Conservation (phyloP, 2,888 invertebrate genomes). For the Drosophila suboccidentalis region DNA sequence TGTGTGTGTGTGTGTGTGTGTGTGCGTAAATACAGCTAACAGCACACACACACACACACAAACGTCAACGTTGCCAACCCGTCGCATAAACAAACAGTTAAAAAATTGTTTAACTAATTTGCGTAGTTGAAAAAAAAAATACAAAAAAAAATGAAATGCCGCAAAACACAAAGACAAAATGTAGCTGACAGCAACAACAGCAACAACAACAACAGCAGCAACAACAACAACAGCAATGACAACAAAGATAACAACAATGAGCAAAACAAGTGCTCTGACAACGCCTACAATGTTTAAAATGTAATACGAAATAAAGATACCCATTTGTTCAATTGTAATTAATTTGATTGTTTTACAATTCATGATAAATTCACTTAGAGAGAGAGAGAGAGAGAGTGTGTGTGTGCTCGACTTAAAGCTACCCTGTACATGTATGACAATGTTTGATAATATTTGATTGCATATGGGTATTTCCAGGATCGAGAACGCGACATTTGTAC, state of each 20-base stretch:
- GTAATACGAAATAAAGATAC: slow-evolving; percentile 14
- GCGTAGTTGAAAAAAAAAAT: slow-evolving; percentile 33
- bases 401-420: not conserved
- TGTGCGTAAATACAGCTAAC: slow-evolving; percentile 8
- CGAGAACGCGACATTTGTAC: no score
- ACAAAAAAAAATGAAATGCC: slow-evolving; percentile 26
- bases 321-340: not conserved
- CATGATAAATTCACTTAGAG: not conserved
- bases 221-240: slow-evolving; percentile 16
- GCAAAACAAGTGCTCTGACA: not conserved
- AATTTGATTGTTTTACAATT: not conserved
- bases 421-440: not conserved
- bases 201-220: slow-evolving; percentile 3
- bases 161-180: slow-evolving; percentile 14
- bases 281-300: slow-evolving; percentile 4
- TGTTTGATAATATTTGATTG: no score
- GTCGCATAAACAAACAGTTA: slow-evolving; percentile 44
- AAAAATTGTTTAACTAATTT: slow-evolving; percentile 59
- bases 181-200: slow-evolving; percentile 10
- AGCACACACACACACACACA: not conserved
- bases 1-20: slow-evolving; percentile 25
- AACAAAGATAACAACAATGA: slow-evolving; percentile 6
- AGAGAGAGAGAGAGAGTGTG: no score
- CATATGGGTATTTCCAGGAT: no score
- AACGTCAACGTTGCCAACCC: slow-evolving; percentile 32